Percentiles rank a stretch among this genome's conserved stretches.
Conservation (phyloP, 2,888 invertebrate species). For the Pseudanteris insignis region DNA sequence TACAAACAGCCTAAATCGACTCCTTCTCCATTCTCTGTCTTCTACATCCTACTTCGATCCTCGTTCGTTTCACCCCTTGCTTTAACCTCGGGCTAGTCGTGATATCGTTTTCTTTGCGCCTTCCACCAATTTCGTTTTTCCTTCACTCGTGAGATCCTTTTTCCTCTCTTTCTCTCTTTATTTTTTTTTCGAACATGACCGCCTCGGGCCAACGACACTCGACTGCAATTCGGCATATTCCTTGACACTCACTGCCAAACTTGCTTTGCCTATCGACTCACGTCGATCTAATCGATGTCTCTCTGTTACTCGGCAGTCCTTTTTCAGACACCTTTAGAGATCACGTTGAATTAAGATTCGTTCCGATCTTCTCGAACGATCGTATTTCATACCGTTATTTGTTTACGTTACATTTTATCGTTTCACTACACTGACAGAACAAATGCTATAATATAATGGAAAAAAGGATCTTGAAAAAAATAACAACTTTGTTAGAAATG, state of each 20-base stretch:
- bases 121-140: constrained; percentile 45
- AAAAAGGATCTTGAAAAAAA: no score
- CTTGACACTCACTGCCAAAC: constrained; percentile 26
- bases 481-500: no score
- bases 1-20: constrained; percentile 67
- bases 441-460: no score
- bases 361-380: no score
- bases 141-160: constrained; percentile 39
- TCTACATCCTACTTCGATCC: constrained; percentile 35
- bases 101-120: constrained; percentile 38
- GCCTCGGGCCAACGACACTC: constrained; percentile 54
- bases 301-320: constrained; percentile 24
- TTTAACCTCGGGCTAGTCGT: constrained; percentile 42
- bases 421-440: no score
- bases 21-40: constrained; percentile 47
- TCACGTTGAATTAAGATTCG: constrained; percentile 34
- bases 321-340: constrained; percentile 17
- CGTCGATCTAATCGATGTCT: constrained; percentile 44
- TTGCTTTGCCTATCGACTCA: constrained; percentile 23
- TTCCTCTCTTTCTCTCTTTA: background rate
- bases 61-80: constrained; percentile 51
- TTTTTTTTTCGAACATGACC: constrained; percentile 39
- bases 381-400: no score
- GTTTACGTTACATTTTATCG: no score
- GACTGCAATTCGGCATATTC: constrained; percentile 54